Evolutionary conservation across 30 jellyfish, hydroid and myxozoan genomes (phyloP).

Genomic region (Hydra vulgaris): DNA sequence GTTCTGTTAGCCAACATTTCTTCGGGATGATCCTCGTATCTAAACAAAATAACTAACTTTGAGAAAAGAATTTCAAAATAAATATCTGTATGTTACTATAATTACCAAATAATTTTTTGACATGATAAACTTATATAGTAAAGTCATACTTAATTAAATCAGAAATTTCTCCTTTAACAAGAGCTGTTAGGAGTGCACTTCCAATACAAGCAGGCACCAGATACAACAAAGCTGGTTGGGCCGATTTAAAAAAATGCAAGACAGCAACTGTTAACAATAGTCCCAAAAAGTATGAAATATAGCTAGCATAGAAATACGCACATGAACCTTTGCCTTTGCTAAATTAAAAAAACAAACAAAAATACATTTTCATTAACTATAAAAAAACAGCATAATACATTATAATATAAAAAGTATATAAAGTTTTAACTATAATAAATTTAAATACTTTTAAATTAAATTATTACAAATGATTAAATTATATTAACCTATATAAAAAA

Average conservation of each 20-base stretch:
- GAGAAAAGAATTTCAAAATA: too few relatives aligned
- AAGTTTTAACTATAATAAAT: neutral
- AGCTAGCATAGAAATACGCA: slow-evolving; percentile 81
- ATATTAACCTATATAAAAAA: too few relatives aligned
- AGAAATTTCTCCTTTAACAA: slow-evolving; percentile 65
- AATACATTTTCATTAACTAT: neutral
- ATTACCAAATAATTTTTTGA: too few relatives aligned
- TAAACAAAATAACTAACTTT: neutral
- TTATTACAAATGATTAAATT: too few relatives aligned
- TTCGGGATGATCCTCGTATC: slow-evolving; percentile 96
- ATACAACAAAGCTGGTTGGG: slow-evolving; percentile 88
- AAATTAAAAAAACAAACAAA: neutral
- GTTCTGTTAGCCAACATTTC: slow-evolving; percentile 43
- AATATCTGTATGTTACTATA: too few relatives aligned
- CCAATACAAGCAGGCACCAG: slow-evolving; percentile 98
- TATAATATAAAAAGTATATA: neutral
- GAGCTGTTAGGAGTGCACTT: slow-evolving; percentile 70
- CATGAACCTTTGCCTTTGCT: slow-evolving; percentile 62
- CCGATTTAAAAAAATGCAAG: slow-evolving; percentile 77
- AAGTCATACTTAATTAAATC: slow-evolving; percentile 70
- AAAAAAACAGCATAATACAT: neutral
- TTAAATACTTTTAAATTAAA: too few relatives aligned
- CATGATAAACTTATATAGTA: neutral
- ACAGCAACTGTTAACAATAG: slow-evolving; percentile 48
- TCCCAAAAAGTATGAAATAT: slow-evolving; percentile 83